Base-by-base conservation (phyloP, 2,888 invertebrate species). In the Drosophila recens region DNA sequence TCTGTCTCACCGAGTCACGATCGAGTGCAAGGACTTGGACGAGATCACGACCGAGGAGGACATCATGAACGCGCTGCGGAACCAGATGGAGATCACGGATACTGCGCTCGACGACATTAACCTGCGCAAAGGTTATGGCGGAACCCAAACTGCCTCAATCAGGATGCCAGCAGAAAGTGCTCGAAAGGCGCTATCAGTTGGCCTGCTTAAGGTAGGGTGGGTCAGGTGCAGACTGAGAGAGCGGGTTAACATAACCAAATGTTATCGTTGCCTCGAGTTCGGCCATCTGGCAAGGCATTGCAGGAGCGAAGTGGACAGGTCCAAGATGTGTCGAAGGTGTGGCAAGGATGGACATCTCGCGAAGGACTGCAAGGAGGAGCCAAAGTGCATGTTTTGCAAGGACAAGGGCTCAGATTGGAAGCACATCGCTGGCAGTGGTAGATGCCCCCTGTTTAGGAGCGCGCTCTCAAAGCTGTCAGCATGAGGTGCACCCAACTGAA, bases 401-500 rank as follows among this genome's bases (percentile, higher is more conserved):
- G 46, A n/a, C 46, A 46, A 23, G 23, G 45, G 13, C 5, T 5
- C 46, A 6, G 27, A 46, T 13, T 13, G 13, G 8, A 46, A 27
- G 23, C 46, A 46, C n/a, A 13, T 46, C 13, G 46, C 46, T 5
- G 46, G 27, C 6, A 46, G 46, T 27, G 27, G 46, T 27, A 46
- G 46, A 46, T 46, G 46, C 27, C 46, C 46, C 13, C 17, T 27
- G 46, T 46, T 27, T 27, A 27, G 46, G 46, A 46, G 46, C 20
- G 27, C 46, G 6, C 27, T 27, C 23, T 13, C 48, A 2, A 48
- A 27, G 4, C 17, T 4, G 1, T 23, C 27, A 48, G 23, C 11
- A 11, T 56, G n/a, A 56, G 33, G 43, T 45, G 27, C 15, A 23
- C 23, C 2, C 57, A 72, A 5, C 8, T 64, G 3, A 72, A 61